phyloP scores from a whole-genome alignment of 2,888 invertebrate genomes.

The Lumbricus terrestris region DNA sequence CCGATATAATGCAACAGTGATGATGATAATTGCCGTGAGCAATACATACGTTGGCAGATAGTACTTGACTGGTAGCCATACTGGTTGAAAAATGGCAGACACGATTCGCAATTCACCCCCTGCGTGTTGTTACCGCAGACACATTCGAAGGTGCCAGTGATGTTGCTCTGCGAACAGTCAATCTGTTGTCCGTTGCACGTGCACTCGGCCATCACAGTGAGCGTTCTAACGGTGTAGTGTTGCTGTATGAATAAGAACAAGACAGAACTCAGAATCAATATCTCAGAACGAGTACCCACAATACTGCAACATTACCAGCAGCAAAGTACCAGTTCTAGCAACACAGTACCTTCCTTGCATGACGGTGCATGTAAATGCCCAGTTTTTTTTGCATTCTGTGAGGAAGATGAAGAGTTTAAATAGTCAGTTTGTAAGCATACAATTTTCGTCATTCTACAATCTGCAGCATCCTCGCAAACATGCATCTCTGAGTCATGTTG shows the following conservation, averaged over 20 bases:
- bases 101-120: constrained; percentile 44
- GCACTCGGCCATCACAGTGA: constrained; percentile 46
- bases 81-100: constrained; percentile 46
- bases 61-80: constrained; percentile 38
- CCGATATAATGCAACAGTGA: neutral
- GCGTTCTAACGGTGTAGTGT: constrained; percentile 45
- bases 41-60: constrained; percentile 42
- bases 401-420: too few species aligned
- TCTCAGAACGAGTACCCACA: neutral
- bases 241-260: constrained; percentile 42
- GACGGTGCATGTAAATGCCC: too few species aligned
- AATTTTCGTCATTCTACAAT: too few species aligned
- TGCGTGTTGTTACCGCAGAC: constrained; percentile 47
- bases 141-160: constrained; percentile 43
- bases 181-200: constrained; percentile 44
- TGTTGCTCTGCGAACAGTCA: constrained; percentile 39
- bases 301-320: neutral
- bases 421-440: too few species aligned
- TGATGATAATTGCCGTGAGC: neutral
- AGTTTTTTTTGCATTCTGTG: too few species aligned
- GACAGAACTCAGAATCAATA: neutral
- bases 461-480: too few species aligned
- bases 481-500: too few species aligned
- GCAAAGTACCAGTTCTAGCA: neutral
- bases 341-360: too few species aligned